Base-by-base conservation (phyloP, 2,113 vertebrate species). In the Nerophis ophidion region DNA sequence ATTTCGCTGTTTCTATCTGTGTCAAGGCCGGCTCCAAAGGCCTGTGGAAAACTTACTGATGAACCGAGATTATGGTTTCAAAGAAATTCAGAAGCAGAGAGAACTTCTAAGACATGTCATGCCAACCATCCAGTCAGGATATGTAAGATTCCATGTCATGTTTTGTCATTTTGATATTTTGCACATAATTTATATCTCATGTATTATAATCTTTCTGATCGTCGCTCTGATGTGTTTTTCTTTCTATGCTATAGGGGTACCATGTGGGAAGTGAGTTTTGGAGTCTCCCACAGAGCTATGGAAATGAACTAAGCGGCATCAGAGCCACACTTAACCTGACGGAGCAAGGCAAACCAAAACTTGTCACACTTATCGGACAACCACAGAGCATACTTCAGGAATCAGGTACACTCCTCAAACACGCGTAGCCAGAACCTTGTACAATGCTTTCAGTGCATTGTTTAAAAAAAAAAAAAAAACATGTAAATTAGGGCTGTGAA, bases 301-400 rank as follows among this genome's bases (percentile, higher is more conserved):
- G 94, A 55, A 91, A 95, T 66, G 93, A 98, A 60, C 40, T 90
- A 67, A 93, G 85, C 0, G 96, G 95, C 17, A 84, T 99, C 81
- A 71, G 61, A 2, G 57, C 90, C 59, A 94, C 94, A 0, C 89
- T 96, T 81, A 94, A 91, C 15, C 90, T 85, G 72, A 84, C 71
- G 0, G 89, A 97, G 67, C 64, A 72, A 58, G 93, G 96, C 57
- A 68, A 83, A 36, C 19, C 74, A 57, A 76, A 88, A 52, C 89
- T 93, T 0, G 1, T 91, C 74, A 86, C 88, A 63, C 84, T 72
- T 0, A 65, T 95, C 47, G 86, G 89, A 49, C 93, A 91, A 74
- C 91, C 94, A 0, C 42, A 0, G 44, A 80, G 75, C 42, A 65
- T 91, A 75, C 83, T 11, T 19, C 66, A 48, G 57, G 95, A 98